Evolutionary conservation across 2,797 vertebrate genomes (phyloP).

Genomic region (Pogoniulus pusillus): DNA sequence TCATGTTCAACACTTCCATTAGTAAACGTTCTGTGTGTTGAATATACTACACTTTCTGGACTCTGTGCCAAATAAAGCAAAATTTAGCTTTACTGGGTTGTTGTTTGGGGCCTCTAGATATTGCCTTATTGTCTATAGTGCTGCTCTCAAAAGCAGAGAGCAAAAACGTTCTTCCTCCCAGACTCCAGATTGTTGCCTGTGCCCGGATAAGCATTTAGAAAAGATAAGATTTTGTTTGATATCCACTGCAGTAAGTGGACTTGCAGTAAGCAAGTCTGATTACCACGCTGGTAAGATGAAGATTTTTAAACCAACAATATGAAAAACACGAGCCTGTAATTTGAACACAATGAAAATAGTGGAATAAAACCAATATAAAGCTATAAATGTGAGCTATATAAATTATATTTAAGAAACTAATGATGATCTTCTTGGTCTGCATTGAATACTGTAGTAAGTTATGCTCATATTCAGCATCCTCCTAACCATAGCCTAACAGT

Average conservation of each 20-base stretch:
- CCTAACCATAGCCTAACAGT: background rate
- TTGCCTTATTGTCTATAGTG: background rate
- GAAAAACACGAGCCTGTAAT: background rate
- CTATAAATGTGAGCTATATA: background rate
- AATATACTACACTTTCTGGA: background rate
- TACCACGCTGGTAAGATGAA: background rate
- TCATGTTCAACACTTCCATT: background rate
- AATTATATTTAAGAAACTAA: background rate
- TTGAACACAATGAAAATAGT: background rate
- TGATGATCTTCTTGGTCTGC: background rate
- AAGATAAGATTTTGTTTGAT: background rate
- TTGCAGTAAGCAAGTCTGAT: background rate
- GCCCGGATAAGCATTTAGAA: background rate
- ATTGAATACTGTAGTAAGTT: background rate
- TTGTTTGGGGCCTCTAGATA: background rate
- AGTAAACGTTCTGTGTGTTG: rapidly evolving
- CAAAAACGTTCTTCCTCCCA: background rate
- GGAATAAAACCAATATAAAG: background rate
- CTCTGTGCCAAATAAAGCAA: background rate
- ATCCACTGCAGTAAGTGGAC: background rate
- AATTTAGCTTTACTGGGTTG: background rate
- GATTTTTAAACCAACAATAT: background rate
- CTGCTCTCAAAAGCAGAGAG: background rate
- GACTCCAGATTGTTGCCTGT: background rate
- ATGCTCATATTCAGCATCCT: background rate